phyloP scores from a whole-genome alignment of 2,888 invertebrate species.

The Leptopilina syphax region DNA sequence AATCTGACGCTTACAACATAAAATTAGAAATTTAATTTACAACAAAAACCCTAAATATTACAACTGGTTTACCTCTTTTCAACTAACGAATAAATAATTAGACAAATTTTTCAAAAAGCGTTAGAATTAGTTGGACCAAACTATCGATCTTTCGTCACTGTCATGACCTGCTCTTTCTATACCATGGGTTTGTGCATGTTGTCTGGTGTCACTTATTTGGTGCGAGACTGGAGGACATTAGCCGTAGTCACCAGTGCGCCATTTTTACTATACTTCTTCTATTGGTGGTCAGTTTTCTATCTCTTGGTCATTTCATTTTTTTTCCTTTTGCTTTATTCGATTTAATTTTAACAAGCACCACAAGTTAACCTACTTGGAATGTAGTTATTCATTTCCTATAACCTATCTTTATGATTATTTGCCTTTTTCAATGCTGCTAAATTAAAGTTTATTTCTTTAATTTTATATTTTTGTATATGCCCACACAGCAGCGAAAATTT shows the following conservation, averaged over 20 bases:
- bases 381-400: too few species aligned
- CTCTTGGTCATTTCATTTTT: neutral
- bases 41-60: too few species aligned
- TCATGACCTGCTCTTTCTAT: slow-evolving; percentile 94
- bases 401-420: too few species aligned
- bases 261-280: slow-evolving; percentile 89
- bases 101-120: slow-evolving; percentile 79
- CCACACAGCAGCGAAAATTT: too few species aligned
- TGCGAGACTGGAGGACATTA: slow-evolving; percentile 90
- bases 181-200: slow-evolving; percentile 91
- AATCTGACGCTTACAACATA: too few species aligned
- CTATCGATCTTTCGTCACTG: slow-evolving; percentile 93
- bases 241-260: slow-evolving; percentile 90
- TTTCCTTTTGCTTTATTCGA: neutral
- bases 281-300: slow-evolving; percentile 82
- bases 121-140: slow-evolving; percentile 94
- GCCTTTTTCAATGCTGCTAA: too few species aligned
- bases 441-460: too few species aligned
- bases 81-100: neutral
- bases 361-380: too few species aligned
- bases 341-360: neutral
- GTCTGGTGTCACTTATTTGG: slow-evolving; percentile 89
- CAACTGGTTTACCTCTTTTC: too few species aligned
- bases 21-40: too few species aligned
- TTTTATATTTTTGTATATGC: too few species aligned